Evolutionary conservation across 2,888 invertebrate genomes (phyloP).

Genomic region (Drosophila anceps): DNA sequence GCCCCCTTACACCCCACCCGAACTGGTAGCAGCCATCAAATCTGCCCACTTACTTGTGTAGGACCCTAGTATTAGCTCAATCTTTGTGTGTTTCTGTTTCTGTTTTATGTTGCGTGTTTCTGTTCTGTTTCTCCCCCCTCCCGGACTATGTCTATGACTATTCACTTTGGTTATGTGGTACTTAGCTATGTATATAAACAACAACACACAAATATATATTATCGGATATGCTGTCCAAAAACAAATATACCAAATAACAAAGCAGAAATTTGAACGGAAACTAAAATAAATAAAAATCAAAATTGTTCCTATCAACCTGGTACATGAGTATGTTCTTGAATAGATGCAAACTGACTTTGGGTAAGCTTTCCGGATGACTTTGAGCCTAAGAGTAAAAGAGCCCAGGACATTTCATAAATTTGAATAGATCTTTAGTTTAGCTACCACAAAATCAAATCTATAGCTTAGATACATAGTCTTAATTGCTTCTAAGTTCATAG

Average conservation of each 20-base stretch:
- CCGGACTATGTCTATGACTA: conserved; percentile 22
- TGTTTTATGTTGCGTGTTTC: conserved; percentile 35
- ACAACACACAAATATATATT: conserved; percentile 1
- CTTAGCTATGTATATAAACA: conserved; percentile 17
- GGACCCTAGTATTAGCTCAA: conserved; percentile 66
- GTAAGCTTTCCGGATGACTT: not conserved
- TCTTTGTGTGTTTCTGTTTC: conserved; percentile 41
- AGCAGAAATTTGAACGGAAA: conserved; percentile 5
- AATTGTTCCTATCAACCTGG: conserved; percentile 31
- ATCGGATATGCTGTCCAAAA: not conserved
- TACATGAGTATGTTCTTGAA: conserved; percentile 9
- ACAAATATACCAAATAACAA: not conserved
- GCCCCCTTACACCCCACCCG: conserved; percentile 12
- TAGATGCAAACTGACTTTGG: not conserved
- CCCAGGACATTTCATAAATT: not conserved
- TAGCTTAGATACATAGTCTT: conserved; percentile 23
- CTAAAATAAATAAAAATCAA: conserved; percentile 18
- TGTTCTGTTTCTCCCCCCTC: conserved; percentile 8
- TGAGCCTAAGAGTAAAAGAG: not conserved
- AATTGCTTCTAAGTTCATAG: conserved; percentile 48
- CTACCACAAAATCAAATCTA: conserved; percentile 29
- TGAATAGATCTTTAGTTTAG: not conserved
- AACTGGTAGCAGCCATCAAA: conserved; percentile 31
- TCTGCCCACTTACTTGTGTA: conserved; percentile 47
- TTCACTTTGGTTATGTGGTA: conserved; percentile 43